These are phyloP conservation scores for Drosophila chauvacae DNA, from an alignment of 1,140 invertebrate species.

Conservation along the genomic window DNA sequence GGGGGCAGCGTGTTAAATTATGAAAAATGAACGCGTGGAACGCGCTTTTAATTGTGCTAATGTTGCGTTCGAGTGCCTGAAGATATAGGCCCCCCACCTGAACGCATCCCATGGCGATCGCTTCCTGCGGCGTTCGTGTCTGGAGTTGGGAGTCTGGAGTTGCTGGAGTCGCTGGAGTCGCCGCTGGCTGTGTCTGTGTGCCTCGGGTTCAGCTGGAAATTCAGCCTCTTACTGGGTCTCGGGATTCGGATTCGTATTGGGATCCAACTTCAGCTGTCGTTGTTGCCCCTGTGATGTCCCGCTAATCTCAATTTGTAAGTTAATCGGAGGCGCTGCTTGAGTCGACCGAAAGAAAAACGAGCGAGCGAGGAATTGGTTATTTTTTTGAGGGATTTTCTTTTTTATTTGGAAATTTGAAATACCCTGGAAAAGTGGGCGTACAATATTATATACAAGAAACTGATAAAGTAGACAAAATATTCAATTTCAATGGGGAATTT, in stretches of 20 bases:
- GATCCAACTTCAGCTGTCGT: conserved; percentile 43
- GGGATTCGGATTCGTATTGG: conserved; percentile 1
- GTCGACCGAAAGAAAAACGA: conserved; percentile 43
- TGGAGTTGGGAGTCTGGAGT: conserved; percentile 17
- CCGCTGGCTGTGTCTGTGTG: conserved; percentile 32
- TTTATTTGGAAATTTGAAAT: conserved; percentile 21
- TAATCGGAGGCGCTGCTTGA: conserved; percentile 81
- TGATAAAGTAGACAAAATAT: background rate
- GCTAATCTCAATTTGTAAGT: conserved; percentile 83
- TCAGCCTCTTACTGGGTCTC: conserved; percentile 8
- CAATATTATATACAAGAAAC: background rate
- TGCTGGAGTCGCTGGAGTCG: background rate
- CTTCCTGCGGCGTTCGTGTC: conserved; percentile 53
- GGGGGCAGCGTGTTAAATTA: conserved; percentile 83
- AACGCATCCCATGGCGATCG: conserved; percentile 50
- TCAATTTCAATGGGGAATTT: background rate
- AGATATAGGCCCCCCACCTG: conserved; percentile 48
- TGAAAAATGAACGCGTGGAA: conserved; percentile 82
- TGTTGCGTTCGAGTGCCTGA: conserved; percentile 55
- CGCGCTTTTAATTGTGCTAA: conserved; percentile 83
- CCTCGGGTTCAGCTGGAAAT: conserved; percentile 28
- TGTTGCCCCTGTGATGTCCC: conserved; percentile 68
- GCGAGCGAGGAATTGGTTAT: conserved; percentile 21
- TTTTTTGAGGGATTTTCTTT: background rate
- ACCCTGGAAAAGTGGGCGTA: background rate